Conservation (phyloP, 1,140 invertebrate species). For the Zaprionus gabonicus region DNA sequence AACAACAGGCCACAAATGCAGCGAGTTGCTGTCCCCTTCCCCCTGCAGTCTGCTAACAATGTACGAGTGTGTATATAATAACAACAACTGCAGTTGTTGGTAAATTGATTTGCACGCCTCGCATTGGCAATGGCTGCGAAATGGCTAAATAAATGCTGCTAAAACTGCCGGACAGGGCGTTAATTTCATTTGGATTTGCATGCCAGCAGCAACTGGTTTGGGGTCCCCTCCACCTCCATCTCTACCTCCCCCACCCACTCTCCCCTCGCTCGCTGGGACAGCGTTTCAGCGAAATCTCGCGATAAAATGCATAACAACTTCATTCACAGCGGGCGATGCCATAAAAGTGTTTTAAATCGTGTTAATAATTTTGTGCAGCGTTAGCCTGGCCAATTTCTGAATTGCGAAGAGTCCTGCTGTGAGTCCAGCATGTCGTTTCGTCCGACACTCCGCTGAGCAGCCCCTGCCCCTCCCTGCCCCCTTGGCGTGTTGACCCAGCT, state of each 20-base stretch:
- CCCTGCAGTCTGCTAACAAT: not conserved
- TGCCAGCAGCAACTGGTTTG: slow-evolving; percentile 34
- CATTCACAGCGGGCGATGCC: slow-evolving; percentile 82
- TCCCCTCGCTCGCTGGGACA: slow-evolving; percentile 7
- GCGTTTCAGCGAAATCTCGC: slow-evolving; percentile 75
- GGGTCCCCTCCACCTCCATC: too few relatives aligned
- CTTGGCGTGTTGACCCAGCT: slow-evolving; percentile 22
- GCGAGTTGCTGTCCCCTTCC: slow-evolving; percentile 6
- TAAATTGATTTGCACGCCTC: slow-evolving; percentile 73
- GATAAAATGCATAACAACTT: slow-evolving; percentile 84
- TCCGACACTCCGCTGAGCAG: not conserved
- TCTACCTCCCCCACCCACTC: not conserved
- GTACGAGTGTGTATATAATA: not conserved
- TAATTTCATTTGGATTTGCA: slow-evolving; percentile 76
- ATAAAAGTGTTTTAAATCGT: slow-evolving; percentile 84
- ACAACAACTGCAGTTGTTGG: slow-evolving; percentile 20
- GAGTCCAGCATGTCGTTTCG: slow-evolving; percentile 66
- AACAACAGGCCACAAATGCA: slow-evolving; percentile 54
- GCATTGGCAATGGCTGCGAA: slow-evolving; percentile 43
- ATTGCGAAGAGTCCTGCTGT: slow-evolving; percentile 79
- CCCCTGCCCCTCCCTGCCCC: not conserved
- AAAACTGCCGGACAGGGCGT: slow-evolving; percentile 74
- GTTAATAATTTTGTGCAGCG: slow-evolving; percentile 83
- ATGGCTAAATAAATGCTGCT: slow-evolving; percentile 74
- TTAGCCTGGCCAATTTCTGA: slow-evolving; percentile 66